Percentiles rank a stretch among this genome's conserved stretches.
Evolutionary conservation across 1,140 invertebrate species (phyloP).

Genomic region (Drosophila pruinosa): DNA sequence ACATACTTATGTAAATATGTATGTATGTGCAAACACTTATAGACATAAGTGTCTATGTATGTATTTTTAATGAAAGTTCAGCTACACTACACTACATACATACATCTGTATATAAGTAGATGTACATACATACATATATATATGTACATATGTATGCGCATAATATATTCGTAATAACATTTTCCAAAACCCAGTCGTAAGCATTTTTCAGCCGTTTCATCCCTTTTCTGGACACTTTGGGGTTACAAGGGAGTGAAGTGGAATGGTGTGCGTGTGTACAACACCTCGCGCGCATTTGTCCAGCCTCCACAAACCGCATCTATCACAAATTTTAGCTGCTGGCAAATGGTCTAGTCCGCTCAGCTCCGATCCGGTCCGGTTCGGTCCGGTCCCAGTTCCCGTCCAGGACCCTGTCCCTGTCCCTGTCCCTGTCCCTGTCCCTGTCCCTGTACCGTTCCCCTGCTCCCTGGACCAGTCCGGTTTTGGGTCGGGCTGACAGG

Average conservation of each 20-base stretch:
- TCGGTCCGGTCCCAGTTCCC: slow-evolving; percentile 20
- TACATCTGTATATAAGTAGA: slow-evolving; percentile 23
- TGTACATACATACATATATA: slow-evolving; percentile 2
- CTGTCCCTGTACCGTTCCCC: slow-evolving; percentile 33
- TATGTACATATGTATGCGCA: slow-evolving; percentile 53
- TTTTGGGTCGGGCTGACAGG: slow-evolving; percentile 64
- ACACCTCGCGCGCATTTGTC: slow-evolving; percentile 63
- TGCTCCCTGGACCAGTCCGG: slow-evolving; percentile 38
- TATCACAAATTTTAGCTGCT: slow-evolving; percentile 75
- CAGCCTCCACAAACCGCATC: slow-evolving; percentile 77
- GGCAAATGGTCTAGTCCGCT: slow-evolving; percentile 49
- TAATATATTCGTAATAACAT: slow-evolving; percentile 80
- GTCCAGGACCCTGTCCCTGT: slow-evolving; percentile 43
- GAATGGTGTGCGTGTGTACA: slow-evolving; percentile 50
- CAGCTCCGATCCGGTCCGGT: slow-evolving; percentile 33
- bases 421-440: slow-evolving; percentile 37
- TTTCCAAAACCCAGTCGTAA: slow-evolving; percentile 74
- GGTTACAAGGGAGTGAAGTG: slow-evolving; percentile 45
- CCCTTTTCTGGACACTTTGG: slow-evolving; percentile 81
- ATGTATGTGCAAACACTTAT: slow-evolving; percentile 6
- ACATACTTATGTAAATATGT: background rate
- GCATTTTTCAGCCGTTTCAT: slow-evolving; percentile 80
- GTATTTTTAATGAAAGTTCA: slow-evolving; percentile 20
- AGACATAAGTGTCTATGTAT: slow-evolving; percentile 14
- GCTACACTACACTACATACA: background rate